Evolutionary conservation across 1,140 invertebrate genomes (phyloP), one percentile per base, ranked within the genome.

Genomic region (Gryon sp.): DNA sequence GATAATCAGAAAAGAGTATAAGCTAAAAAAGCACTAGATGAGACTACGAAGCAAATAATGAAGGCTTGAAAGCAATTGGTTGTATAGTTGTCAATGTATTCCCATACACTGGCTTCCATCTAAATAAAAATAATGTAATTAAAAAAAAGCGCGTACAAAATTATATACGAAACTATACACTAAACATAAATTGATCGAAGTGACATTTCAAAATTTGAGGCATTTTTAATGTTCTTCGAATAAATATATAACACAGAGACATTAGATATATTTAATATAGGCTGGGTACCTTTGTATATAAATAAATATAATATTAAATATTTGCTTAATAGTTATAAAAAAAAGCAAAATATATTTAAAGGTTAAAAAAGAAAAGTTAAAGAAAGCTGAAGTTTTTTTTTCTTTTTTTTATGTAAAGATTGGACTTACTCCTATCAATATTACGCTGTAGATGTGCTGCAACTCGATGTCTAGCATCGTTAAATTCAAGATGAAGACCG

Each of bases 401-500:
- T 40, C 14, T 14, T 4, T n/a, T 40, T 8, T 26, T 34, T 1
- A 24, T 19, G 20, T 24, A 16, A 32, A 24, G 8, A 40, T 41
- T 26, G 12, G 76, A 94, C 95, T 96, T 90, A 97, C 96, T 97
- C 92, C 95, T 95, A 90, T 99, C 98, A 89, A 97, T 96, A 90
- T 99, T 99, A 83, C 95, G 92, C 90, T 99, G 96, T 82, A 99
- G 91, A 88, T 98, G 96, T 79, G 94, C 93, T 76, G 96, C 95
- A 80, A 99, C 95, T 80, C 96, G 92, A 88, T 98, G 95, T 84
- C 97, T 92, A 41, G 97, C 97, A 90, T 98, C 97, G 83, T 97
- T 97, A 89, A 97, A 98, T 90, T 99, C 97, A 82, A 99, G 94
- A 90, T 97, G 94, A 79, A 99, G 92, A 52, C 97, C 97, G 68